Conservation (phyloP, 2,888 invertebrate genomes). For the Artemia sinica region DNA sequence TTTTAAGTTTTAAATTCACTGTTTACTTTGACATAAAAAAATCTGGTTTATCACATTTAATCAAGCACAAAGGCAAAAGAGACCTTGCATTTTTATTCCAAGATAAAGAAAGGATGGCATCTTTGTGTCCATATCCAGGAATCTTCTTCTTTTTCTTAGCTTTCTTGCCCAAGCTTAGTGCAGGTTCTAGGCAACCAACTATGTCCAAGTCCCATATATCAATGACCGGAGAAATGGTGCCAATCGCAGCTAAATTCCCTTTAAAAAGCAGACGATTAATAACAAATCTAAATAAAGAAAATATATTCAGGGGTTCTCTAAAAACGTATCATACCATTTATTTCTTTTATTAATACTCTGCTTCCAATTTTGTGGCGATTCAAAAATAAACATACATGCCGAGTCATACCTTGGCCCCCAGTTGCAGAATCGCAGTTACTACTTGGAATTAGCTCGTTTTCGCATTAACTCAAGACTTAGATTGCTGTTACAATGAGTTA, state of each 20-base stretch:
- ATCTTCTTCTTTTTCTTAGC: constrained; percentile 54
- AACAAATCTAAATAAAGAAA: constrained; percentile 16
- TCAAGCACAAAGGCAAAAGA: too few relatives aligned
- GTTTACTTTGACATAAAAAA: too few relatives aligned
- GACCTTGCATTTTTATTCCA: constrained; percentile 66
- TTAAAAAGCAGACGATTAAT: constrained; percentile 18
- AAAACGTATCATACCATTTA: constrained; percentile 17
- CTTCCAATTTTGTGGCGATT: too few relatives aligned
- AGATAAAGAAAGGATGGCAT: constrained; percentile 73
- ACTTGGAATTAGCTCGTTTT: too few relatives aligned
- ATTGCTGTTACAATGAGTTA: too few relatives aligned
- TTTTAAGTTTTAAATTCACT: too few relatives aligned
- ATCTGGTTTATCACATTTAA: too few relatives aligned
- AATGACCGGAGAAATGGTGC: constrained; percentile 77
- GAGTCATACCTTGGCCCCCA: too few relatives aligned
- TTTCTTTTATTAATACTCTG: constrained; percentile 17
- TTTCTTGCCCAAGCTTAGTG: constrained; percentile 56
- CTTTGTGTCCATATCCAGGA: constrained; percentile 51
- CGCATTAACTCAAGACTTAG: too few relatives aligned
- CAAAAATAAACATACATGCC: too few relatives aligned
- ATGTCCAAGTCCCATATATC: constrained; percentile 95
- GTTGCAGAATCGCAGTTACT: too few relatives aligned
- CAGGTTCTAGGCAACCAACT: constrained; percentile 74
- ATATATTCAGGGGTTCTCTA: not conserved
- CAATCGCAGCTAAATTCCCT: constrained; percentile 79